Evolutionary conservation across 2,797 vertebrate species (phyloP).

Genomic region (Pangasius mekongensis): DNA sequence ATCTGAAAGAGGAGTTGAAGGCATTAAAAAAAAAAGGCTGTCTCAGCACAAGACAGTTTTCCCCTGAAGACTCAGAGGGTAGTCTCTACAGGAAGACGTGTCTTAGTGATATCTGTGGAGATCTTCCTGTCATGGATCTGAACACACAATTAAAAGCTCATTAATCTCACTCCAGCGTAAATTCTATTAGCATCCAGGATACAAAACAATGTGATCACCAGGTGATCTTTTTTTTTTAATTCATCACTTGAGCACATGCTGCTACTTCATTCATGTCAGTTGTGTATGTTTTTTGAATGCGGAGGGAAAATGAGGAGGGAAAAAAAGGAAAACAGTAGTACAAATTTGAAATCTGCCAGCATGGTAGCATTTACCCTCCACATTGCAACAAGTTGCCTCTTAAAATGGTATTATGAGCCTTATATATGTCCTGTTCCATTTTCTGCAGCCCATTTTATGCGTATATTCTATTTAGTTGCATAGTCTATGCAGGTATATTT

Average conservation of each 20-base stretch:
- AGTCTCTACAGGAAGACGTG: not conserved
- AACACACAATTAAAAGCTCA: conserved; percentile 11
- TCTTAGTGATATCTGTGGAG: not conserved
- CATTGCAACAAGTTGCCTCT: not conserved
- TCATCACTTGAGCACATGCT: not conserved
- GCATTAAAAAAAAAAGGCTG: not conserved
- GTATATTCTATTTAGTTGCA: not conserved
- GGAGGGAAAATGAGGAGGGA: not conserved
- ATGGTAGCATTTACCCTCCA: not conserved
- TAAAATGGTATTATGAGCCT: not conserved
- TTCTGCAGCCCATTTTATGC: not conserved
- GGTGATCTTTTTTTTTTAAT: not conserved
- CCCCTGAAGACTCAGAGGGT: not conserved
- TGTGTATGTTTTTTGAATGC: not conserved
- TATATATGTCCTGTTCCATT: not conserved
- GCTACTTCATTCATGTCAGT: not conserved
- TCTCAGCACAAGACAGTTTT: not conserved
- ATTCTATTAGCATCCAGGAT: not conserved
- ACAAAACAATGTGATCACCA: not conserved
- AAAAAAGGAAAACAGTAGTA: not conserved
- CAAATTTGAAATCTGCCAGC: not conserved
- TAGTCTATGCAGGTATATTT: not conserved
- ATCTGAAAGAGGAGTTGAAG: not conserved
- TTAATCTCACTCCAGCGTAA: not conserved
- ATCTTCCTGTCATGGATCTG: not conserved